These are phyloP conservation scores for Carposina sasakii DNA, from an alignment of 1,140 invertebrate species.

Conservation along the genomic window DNA sequence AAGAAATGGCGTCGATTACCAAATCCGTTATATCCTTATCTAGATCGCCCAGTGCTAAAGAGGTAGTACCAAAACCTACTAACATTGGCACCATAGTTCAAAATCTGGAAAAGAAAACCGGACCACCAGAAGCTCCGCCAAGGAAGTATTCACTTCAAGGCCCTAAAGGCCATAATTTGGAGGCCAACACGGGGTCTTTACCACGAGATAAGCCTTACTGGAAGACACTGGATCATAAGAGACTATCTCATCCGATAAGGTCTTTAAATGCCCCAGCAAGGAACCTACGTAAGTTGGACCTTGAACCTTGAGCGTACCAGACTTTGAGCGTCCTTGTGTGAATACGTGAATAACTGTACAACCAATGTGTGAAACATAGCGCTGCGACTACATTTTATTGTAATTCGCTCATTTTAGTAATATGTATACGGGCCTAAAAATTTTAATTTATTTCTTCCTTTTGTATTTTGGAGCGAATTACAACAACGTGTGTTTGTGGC, in stretches of 20 bases:
- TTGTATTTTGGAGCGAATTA: slow-evolving; percentile 15
- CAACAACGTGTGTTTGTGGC: background rate
- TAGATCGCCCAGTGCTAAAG: slow-evolving; percentile 49
- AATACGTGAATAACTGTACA: slow-evolving; percentile 54
- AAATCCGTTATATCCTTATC: slow-evolving; percentile 56
- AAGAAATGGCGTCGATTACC: slow-evolving; percentile 41
- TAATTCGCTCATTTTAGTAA: slow-evolving; percentile 36
- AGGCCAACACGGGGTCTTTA: slow-evolving; percentile 39
- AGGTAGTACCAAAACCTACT: slow-evolving; percentile 26
- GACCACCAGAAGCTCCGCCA: slow-evolving; percentile 9
- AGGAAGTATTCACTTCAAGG: slow-evolving; percentile 48
- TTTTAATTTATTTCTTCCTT: too few species aligned
- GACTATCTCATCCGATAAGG: slow-evolving; percentile 56
- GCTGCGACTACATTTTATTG: slow-evolving; percentile 20
- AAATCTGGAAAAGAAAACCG: slow-evolving; percentile 36
- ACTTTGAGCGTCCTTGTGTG: slow-evolving; percentile 45
- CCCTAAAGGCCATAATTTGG: slow-evolving; percentile 27
- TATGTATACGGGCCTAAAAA: too few species aligned
- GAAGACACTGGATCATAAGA: slow-evolving; percentile 61
- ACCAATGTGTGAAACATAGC: slow-evolving; percentile 27
- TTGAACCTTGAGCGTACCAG: slow-evolving; percentile 37
- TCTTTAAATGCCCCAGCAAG: slow-evolving; percentile 51
- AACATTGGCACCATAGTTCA: slow-evolving; percentile 36
- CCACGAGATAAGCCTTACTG: slow-evolving; percentile 50
- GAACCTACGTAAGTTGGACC: slow-evolving; percentile 61